Evolutionary conservation across 2,888 invertebrate species (phyloP).

Genomic region (Nipponacmea schrenckii): DNA sequence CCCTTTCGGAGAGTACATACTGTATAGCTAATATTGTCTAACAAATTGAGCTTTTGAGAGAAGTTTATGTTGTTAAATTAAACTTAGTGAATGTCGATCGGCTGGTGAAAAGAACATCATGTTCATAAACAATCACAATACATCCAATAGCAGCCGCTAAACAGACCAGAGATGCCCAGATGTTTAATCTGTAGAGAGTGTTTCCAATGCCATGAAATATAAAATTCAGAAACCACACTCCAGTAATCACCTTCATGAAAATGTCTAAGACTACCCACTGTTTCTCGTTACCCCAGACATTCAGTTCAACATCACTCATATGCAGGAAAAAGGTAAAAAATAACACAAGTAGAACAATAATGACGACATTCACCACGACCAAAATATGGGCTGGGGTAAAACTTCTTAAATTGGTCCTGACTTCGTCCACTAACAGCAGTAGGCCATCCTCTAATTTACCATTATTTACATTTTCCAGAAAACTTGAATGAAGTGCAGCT

Average conservation of each 20-base stretch:
- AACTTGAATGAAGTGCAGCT: conserved; percentile 19
- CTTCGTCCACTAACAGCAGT: conserved; percentile 26
- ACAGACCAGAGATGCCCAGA: not conserved
- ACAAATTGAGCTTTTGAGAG: no score
- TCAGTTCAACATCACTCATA: conserved; percentile 30
- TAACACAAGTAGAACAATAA: conserved; percentile 17
- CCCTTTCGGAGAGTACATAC: no score
- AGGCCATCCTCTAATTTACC: conserved; percentile 27
- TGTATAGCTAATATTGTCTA: no score
- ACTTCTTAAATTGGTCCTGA: conserved; percentile 28
- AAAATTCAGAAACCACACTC: conserved; percentile 33
- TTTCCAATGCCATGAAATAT: conserved; percentile 1
- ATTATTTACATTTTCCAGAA: conserved; percentile 23
- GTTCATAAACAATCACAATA: not conserved
- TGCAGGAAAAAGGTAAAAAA: conserved; percentile 32
- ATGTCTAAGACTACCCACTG: conserved; percentile 29
- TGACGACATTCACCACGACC: conserved; percentile 32
- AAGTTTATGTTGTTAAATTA: no score
- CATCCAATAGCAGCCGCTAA: not conserved
- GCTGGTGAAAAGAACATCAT: not conserved
- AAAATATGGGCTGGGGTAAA: conserved; percentile 34
- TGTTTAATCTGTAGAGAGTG: not conserved
- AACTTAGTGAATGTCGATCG: no score
- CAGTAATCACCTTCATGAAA: conserved; percentile 29
- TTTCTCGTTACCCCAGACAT: conserved; percentile 36